Conservation (phyloP, 2,888 invertebrate species). For the Cryptophagus acutangulus region DNA sequence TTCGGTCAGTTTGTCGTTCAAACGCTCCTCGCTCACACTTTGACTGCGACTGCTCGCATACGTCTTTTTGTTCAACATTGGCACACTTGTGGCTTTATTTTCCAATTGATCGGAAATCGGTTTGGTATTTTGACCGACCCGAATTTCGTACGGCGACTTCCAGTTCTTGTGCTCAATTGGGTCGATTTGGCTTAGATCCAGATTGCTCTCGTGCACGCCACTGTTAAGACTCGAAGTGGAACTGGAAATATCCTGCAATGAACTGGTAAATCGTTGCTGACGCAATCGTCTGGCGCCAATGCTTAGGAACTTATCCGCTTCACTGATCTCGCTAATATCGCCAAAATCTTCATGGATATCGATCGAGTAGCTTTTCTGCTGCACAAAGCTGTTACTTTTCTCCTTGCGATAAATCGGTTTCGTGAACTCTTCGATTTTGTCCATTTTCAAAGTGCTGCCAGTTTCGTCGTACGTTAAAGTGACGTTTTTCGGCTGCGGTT, state of each 20-base stretch:
- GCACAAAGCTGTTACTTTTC: slow-evolving; percentile 35
- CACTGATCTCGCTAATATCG: slow-evolving; percentile 33
- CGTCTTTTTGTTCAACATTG: slow-evolving; percentile 34
- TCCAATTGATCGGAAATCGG: slow-evolving; percentile 69
- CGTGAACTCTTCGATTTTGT: slow-evolving; percentile 30
- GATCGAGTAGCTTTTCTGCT: slow-evolving; percentile 43
- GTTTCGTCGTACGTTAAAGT: slow-evolving; percentile 46
- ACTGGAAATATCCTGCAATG: slow-evolving; percentile 46
- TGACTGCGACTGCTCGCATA: slow-evolving; percentile 32
- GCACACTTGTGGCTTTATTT: slow-evolving; percentile 43
- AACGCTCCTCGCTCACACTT: slow-evolving; percentile 40
- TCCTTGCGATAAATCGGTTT: slow-evolving; percentile 33
- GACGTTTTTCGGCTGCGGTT: slow-evolving; percentile 44
- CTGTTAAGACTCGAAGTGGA: slow-evolving; percentile 47
- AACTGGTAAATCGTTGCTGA: slow-evolving; percentile 38
- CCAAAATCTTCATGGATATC: slow-evolving; percentile 37
- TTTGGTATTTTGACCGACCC: slow-evolving; percentile 62
- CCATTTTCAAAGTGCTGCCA: slow-evolving; percentile 37
- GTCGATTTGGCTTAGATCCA: slow-evolving; percentile 45
- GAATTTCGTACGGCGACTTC: slow-evolving; percentile 66
- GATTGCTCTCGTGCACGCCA: slow-evolving; percentile 42
- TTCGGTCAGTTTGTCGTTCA: slow-evolving; percentile 42
- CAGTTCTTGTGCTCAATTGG: slow-evolving; percentile 53
- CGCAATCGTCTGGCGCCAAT: slow-evolving; percentile 35
- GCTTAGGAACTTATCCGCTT: slow-evolving; percentile 39